Conservation (phyloP, 2,797 vertebrate species). For the Enteromius trimaculatus region DNA sequence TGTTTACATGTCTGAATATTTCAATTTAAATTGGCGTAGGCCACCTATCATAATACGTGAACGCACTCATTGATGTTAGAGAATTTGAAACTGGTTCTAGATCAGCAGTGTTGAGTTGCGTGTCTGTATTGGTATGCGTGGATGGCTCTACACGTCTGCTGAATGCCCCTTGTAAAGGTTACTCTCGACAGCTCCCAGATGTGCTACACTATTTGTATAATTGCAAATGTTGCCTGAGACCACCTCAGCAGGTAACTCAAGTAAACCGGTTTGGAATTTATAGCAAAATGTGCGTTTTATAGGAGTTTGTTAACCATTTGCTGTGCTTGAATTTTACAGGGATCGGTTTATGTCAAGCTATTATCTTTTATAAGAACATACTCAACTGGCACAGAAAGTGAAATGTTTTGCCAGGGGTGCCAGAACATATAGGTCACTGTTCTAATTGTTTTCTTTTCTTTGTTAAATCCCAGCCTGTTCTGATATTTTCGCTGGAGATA, state of each 20-base stretch:
- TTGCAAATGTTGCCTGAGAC: constrained; percentile 52
- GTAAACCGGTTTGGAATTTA: constrained; percentile 54
- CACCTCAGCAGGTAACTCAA: constrained; percentile 37
- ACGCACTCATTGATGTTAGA: too few relatives aligned
- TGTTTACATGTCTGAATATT: too few relatives aligned
- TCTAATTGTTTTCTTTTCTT: neutral
- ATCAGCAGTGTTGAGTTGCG: neutral
- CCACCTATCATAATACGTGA: too few relatives aligned
- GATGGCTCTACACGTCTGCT: constrained; percentile 10
- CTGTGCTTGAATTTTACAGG: constrained; percentile 37
- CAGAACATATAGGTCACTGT: constrained; percentile 12
- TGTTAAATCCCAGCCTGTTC: neutral
- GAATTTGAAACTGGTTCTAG: neutral
- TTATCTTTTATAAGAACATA: constrained; percentile 52
- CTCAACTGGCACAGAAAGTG: constrained; percentile 8
- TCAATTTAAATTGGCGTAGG: too few relatives aligned
- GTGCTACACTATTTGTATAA: constrained; percentile 56
- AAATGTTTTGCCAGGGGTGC: constrained; percentile 8
- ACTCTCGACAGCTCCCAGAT: constrained; percentile 62
- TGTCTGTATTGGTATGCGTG: constrained; percentile 53
- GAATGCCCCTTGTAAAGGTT: constrained; percentile 54
- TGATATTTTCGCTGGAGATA: neutral
- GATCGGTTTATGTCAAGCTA: constrained; percentile 33
- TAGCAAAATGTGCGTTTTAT: constrained; percentile 44
- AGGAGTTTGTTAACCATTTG: constrained; percentile 43